These are phyloP conservation scores for Zophobas atratus DNA, from an alignment of 1,140 invertebrate genomes.

Conservation along the genomic window DNA sequence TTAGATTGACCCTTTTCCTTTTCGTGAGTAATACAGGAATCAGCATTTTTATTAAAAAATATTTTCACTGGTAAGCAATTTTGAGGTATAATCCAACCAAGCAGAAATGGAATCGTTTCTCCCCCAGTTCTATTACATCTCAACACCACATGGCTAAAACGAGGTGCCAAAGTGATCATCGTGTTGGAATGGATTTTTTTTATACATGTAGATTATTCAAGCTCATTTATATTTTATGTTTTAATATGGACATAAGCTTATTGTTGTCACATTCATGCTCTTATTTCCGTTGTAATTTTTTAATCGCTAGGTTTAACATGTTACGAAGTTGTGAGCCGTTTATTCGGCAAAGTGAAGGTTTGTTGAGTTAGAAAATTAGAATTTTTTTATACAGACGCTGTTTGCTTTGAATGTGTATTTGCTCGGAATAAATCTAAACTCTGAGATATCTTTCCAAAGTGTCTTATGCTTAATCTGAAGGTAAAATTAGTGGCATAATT, in stretches of 20 bases:
- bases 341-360: conserved; percentile 19
- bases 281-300: background rate
- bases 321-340: conserved; percentile 25
- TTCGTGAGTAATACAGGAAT: conserved; percentile 39
- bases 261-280: conserved; percentile 9
- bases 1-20: conserved; percentile 42
- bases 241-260: background rate
- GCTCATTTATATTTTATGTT: conserved; percentile 18
- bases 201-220: conserved; percentile 24
- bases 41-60: conserved; percentile 43
- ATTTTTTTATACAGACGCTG: background rate
- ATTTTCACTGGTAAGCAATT: conserved; percentile 42
- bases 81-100: conserved; percentile 43
- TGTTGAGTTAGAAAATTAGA: conserved; percentile 3
- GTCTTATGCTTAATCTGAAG: conserved; percentile 40
- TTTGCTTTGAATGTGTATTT: conserved; percentile 26
- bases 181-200: conserved; percentile 27
- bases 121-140: conserved; percentile 41
- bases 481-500: conserved; percentile 59
- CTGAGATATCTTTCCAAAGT: conserved; percentile 34
- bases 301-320: background rate
- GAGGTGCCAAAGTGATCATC: conserved; percentile 39
- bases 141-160: conserved; percentile 38
- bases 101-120: conserved; percentile 42
- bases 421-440: conserved; percentile 44